Base-by-base conservation (phyloP, 2,888 invertebrate species). In the Macaria notata region DNA sequence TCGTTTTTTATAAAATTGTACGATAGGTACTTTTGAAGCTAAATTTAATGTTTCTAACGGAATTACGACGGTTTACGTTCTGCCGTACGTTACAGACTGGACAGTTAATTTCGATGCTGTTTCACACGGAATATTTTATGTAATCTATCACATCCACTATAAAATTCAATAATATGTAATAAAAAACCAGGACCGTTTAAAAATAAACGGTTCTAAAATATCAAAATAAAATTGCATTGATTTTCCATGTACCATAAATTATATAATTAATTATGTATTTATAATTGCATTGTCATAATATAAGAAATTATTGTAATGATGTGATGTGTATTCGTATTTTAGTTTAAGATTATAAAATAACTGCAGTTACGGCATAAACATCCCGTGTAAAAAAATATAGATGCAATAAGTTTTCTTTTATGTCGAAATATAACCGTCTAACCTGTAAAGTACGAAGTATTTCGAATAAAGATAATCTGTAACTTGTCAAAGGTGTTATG, bases 401-500 rank as follows among this genome's bases (percentile, higher is more conserved):
- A 36, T 36, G 31, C n/a, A 49, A 29, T 6, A 31, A 19, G 19
- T 19, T 19, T 19, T 19, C 9, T 41, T n/a, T 4, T 31, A 47
- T n/a, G 49, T 19, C 9, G 9, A 39, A 52, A 49, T 55, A 41
- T 51, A 42, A 55, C 43, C 31, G 59, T 46, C 29, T 49, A 61
- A 52, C 57, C 54, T 61, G 65, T 54, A 63, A 54, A 48, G 50
- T 57, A 57, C 42, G 39, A 6, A 52, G 59, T 57, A 44, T 43
- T 31, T 9, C 36, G 38, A 31, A 48, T 49, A 39, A 56, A 53
- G 46, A 56, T 54, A 53, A 53, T 39, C 29, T 31, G 4, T 29
- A 43, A 3, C 30, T 39, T 36, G 41, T 19, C 9, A 9, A 29
- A 54, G 38, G 39, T 45, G 41, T 42, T 36, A 48, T 45, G 43